phyloP scores from a whole-genome alignment of 2,113 vertebrate genomes.

The Gavialis gangeticus region DNA sequence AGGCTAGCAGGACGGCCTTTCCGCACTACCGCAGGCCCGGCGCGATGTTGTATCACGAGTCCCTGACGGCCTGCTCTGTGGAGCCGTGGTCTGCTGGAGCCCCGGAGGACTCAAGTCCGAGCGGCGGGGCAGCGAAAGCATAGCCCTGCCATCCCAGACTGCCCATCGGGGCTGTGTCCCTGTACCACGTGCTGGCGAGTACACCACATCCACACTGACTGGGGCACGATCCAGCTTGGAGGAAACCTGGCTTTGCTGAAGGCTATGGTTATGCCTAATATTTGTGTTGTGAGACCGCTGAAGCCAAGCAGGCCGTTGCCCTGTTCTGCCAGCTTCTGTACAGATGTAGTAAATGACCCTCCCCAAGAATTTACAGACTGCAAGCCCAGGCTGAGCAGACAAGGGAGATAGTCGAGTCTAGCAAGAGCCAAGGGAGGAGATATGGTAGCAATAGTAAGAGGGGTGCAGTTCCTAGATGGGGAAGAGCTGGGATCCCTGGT shows the following conservation, averaged over 20 bases:
- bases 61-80: background rate
- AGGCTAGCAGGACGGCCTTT: background rate
- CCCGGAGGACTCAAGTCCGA: background rate
- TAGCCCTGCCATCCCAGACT: background rate
- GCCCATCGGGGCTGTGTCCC: background rate
- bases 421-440: background rate
- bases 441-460: background rate
- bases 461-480: background rate
- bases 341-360: background rate
- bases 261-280: background rate
- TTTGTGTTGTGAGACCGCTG: background rate
- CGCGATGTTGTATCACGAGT: background rate
- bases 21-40: background rate
- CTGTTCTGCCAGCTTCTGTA: background rate
- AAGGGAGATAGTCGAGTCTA: fast-evolving
- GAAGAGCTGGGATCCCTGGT: fast-evolving
- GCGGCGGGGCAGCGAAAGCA: background rate
- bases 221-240: background rate
- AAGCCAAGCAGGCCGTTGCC: background rate
- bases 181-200: background rate
- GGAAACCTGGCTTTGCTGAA: background rate
- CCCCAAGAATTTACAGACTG: fast-evolving
- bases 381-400: background rate
- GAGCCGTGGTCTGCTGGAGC: background rate
- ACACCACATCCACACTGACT: background rate